Base-by-base conservation (phyloP, 1,140 invertebrate species). In the Plodia interpunctella region DNA sequence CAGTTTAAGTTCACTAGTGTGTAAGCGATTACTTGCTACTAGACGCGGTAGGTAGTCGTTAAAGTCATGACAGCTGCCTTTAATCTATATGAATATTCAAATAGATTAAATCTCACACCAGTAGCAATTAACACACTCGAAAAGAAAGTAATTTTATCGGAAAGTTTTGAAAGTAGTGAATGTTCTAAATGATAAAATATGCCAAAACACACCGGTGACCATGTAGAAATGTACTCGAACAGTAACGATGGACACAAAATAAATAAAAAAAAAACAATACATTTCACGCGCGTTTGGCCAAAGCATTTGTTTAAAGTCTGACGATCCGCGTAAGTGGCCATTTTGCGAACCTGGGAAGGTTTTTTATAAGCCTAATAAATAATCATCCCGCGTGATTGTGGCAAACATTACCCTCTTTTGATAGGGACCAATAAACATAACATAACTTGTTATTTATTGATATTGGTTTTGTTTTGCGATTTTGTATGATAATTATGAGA, bases 391-490 rank as follows among this genome's bases (percentile, higher is more conserved):
- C 51, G 19, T 53, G 20, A 53, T 20, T 25, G 19, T 53, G 20
- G 21, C 19, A 25, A 20, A n/a, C 51, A 53, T 53, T 53, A 53
- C 51, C 51, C 51, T n/a, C 51, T 25, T 53, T 53, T 53, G 51
- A 53, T 53, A 25, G 51, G 51, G 25, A 53, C 21, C 20, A 53
- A 53, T 53, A 53, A 53, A 53, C 51, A 53, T 53, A 53, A 53
- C 20, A 53, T 53, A 25, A 53, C 19, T 13, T 13, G n/a, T 53
- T 53, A 53, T 53, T 53, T 53, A 53, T 53, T 21, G 21, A 25
- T 53, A 53, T 53, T 53, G 51, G 51, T 53, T 53, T 53, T 53
- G 51, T 53, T 53, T 53, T 5, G 51, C 2, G 1, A 44, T 44
- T 44, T 15, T 0, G 38, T 44, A 44, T 44, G 10, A 44, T 44